phyloP scores from a whole-genome alignment of 2,888 invertebrate species.

The Polymixis lichenea region DNA sequence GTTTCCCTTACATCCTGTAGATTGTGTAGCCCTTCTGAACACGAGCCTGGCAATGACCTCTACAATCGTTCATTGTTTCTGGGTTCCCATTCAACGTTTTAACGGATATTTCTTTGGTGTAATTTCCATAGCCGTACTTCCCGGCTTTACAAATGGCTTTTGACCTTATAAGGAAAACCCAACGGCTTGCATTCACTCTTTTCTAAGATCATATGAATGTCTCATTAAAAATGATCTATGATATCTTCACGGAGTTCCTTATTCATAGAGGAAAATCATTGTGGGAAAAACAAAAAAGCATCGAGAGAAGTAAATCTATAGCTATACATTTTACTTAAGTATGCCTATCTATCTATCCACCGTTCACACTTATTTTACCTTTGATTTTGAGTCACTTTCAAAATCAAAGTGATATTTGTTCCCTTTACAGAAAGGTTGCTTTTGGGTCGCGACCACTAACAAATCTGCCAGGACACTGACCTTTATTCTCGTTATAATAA shows the following conservation, averaged over 20 bases:
- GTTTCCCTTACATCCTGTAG: too few species aligned
- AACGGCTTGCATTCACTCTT: background rate
- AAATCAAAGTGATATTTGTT: too few species aligned
- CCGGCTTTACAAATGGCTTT: constrained; percentile 16
- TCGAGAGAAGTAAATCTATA: background rate
- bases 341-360: too few species aligned
- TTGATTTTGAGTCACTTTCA: too few species aligned
- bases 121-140: constrained; percentile 1
- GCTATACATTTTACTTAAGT: too few species aligned
- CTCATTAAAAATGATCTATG: constrained; percentile 43
- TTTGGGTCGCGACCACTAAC: too few species aligned
- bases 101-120: background rate
- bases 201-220: constrained; percentile 16
- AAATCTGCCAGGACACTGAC: too few species aligned
- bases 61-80: constrained; percentile 7
- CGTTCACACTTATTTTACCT: too few species aligned
- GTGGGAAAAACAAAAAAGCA: constrained; percentile 28
- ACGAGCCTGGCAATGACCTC: background rate
- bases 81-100: background rate
- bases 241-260: constrained; percentile 27
- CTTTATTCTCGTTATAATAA: too few species aligned
- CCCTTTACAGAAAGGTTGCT: too few species aligned
- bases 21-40: background rate
- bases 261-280: constrained; percentile 15
- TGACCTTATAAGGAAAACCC: background rate